phyloP scores from a whole-genome alignment of 2,113 vertebrate genomes.

The Nesoenas mayeri region DNA sequence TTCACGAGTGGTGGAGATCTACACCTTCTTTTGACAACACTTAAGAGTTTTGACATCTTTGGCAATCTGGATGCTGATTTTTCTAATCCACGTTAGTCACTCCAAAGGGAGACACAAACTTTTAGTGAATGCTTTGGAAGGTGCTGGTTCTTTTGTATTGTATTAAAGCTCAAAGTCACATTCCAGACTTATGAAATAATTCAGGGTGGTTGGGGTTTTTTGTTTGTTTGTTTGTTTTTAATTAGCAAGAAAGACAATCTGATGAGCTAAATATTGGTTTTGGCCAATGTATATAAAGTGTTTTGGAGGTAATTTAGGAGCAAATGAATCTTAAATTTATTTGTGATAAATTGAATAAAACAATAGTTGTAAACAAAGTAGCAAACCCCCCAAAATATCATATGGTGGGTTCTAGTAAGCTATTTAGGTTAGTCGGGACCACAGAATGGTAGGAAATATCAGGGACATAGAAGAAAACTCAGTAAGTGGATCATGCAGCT shows the following conservation, averaged over 20 bases:
- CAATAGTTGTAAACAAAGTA: neutral
- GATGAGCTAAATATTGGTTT: neutral
- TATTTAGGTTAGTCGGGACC: neutral
- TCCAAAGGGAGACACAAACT: neutral
- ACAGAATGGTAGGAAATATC: neutral
- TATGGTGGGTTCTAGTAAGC: neutral
- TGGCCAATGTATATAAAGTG: neutral
- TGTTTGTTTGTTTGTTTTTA: neutral
- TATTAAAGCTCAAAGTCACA: neutral
- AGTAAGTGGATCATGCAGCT: neutral
- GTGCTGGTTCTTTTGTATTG: neutral
- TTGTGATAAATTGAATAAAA: neutral
- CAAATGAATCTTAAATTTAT: neutral
- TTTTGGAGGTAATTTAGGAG: neutral
- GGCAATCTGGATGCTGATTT: neutral
- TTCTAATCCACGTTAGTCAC: neutral
- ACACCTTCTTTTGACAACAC: neutral
- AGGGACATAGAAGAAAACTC: neutral
- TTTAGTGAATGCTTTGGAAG: neutral
- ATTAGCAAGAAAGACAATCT: neutral
- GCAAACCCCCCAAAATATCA: neutral
- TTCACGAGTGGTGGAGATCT: neutral
- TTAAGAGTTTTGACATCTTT: neutral
- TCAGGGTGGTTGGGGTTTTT: neutral
- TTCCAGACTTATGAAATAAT: neutral